These are phyloP conservation scores for Apamea crenata DNA, from an alignment of 2,888 invertebrate species.

Conservation along the genomic window DNA sequence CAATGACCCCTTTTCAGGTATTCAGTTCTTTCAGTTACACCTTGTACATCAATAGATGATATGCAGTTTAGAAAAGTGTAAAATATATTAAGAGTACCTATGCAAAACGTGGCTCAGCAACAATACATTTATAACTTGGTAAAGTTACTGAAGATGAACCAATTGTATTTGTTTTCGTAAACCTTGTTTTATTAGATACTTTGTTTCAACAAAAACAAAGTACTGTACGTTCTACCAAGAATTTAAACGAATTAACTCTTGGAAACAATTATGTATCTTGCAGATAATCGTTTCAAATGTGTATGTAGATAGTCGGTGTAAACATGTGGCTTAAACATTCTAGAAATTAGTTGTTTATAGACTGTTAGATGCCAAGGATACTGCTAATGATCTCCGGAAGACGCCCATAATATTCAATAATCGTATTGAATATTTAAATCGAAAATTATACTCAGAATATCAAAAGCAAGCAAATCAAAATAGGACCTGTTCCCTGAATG, in stretches of 20 bases:
- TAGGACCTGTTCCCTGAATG: conserved; percentile 5
- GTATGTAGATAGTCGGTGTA: conserved; percentile 25
- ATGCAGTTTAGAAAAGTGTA: neutral
- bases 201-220: conserved; percentile 31
- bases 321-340: conserved; percentile 33
- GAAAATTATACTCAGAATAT: conserved; percentile 16
- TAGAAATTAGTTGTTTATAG: conserved; percentile 44
- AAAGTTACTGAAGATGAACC: neutral
- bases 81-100: neutral
- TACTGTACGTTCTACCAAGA: conserved; percentile 29
- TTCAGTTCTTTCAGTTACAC: neutral
- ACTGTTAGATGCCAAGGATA: conserved; percentile 23
- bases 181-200: conserved; percentile 16
- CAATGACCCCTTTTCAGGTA: neutral
- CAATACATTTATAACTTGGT: conserved; percentile 2
- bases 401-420: conserved; percentile 8
- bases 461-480: conserved; percentile 27
- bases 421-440: conserved; percentile 19
- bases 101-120: neutral
- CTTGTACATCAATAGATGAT: neutral
- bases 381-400: conserved; percentile 16
- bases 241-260: conserved; percentile 24
- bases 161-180: neutral
- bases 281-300: neutral
- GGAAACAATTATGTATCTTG: conserved; percentile 40